Evolutionary conservation across 2,113 vertebrate species (phyloP), one percentile per base, ranked within the genome.

Genomic region (Circaetus gallicus): DNA sequence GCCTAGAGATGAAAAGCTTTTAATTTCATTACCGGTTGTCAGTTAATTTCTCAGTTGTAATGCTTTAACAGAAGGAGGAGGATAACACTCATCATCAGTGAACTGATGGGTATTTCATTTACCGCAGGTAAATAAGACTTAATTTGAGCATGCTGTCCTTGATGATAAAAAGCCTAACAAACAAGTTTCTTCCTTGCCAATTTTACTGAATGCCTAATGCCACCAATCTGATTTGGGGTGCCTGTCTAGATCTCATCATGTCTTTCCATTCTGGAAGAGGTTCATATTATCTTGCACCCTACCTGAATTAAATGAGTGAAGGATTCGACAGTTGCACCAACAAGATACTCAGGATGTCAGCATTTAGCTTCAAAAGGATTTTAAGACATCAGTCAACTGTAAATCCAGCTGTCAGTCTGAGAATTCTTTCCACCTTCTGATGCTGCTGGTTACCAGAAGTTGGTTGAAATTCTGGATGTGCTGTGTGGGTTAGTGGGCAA

Each of bases 401-500:
- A 45, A 59, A 63, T 66, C 36, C 29, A 70, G 59, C 31, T 45
- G 26, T 15, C 10, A 20, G 25, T 50, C 20, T 61, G 20, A 40
- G 58, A 31, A 26, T 13, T 52, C 19, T 17, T 24, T 32, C 29
- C 2, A 0, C 40, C 53, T 36, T 26, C 77, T 1, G 10, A 9
- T 10, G 8, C 10, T 6, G 69, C 2, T 17, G 38, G 32, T 15
- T 26, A 1, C 40, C 6, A 24, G 53, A 10, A 53, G 49, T 8
- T 32, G 22, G 45, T 20, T 53, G 85, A 20, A 49, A 3, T 5
- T 28, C 22, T 42, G 56, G 2, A 16, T 22, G n/a, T 25, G 73
- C n/a, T 8, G 24, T 20, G 31, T 3, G 28, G 20, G 72, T 7
- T 11, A 2, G 5, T 4, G 34, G 15, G 21, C n/a, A 28, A 0